Conservation (phyloP, 2,797 vertebrate genomes). For the Channa striata region DNA sequence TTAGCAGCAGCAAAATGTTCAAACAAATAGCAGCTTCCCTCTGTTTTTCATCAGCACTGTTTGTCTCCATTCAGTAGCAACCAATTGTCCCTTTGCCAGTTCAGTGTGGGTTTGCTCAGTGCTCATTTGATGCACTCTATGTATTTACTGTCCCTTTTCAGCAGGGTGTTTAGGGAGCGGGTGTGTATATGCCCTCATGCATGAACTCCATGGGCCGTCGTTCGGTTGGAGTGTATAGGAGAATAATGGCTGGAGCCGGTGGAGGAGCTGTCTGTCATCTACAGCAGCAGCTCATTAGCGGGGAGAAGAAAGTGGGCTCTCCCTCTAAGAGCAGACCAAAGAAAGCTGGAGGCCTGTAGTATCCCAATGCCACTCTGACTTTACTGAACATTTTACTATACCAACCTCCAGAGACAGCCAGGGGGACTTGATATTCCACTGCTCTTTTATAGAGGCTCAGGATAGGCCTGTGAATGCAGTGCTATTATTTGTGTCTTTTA, state of each 20-base stretch:
- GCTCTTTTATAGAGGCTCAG: neutral
- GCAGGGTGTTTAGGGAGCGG: conserved; percentile 3
- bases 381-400: conserved; percentile 32
- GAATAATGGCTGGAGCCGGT: conserved; percentile 52
- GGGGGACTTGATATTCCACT: conserved; percentile 15
- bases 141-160: conserved; percentile 48
- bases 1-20: conserved; percentile 22
- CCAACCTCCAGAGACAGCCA: conserved; percentile 28
- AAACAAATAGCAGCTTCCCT: conserved; percentile 32
- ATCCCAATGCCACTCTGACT: conserved; percentile 5
- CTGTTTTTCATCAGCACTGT: conserved; percentile 43
- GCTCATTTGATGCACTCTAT: conserved; percentile 44
- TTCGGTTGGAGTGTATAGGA: conserved; percentile 23
- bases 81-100: conserved; percentile 38
- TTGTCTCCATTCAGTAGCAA: conserved; percentile 33
- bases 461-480: conserved; percentile 2
- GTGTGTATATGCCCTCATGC: conserved; percentile 29
- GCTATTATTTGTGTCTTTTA: neutral
- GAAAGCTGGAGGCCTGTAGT: conserved; percentile 22
- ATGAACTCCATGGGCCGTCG: conserved; percentile 13
- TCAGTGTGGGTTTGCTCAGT: conserved; percentile 34
- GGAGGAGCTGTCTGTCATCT: conserved; percentile 57
- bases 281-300: conserved; percentile 61
- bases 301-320: conserved; percentile 34
- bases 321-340: conserved; percentile 28